These are phyloP conservation scores for Bubo blakistoni DNA, from an alignment of 2,113 vertebrate species.

Conservation along the genomic window DNA sequence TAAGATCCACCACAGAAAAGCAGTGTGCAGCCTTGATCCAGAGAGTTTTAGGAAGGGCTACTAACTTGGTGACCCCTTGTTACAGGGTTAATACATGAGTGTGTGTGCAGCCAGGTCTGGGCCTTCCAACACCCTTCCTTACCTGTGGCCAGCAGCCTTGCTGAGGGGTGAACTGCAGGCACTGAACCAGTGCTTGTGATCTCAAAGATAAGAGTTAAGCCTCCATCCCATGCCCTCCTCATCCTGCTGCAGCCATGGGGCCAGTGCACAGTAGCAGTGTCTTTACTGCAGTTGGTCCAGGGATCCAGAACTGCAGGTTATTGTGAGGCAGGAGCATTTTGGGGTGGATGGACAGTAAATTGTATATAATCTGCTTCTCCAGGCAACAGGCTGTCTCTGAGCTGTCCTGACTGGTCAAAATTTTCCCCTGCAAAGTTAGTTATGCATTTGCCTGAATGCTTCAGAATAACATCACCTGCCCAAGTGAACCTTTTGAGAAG, in stretches of 20 bases:
- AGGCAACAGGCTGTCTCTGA: neutral
- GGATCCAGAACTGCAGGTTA: neutral
- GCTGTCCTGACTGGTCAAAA: neutral
- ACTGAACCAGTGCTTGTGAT: neutral
- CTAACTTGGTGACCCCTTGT: neutral
- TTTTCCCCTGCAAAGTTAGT: neutral
- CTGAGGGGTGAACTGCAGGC: neutral
- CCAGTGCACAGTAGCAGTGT: neutral
- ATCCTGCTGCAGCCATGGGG: neutral
- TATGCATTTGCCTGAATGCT: neutral
- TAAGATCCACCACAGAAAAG: neutral
- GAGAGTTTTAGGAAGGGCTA: neutral
- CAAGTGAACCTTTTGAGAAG: neutral
- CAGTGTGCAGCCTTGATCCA: neutral
- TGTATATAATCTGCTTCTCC: neutral
- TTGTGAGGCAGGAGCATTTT: neutral
- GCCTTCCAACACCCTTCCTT: neutral
- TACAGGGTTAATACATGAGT: neutral
- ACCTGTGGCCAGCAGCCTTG: neutral
- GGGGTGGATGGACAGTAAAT: neutral
- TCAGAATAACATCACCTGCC: neutral
- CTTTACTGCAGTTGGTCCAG: neutral
- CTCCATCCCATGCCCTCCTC: neutral
- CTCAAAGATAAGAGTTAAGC: neutral
- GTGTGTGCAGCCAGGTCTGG: neutral